Evolutionary conservation across 2,888 invertebrate genomes (phyloP).

Genomic region (Chromoteleia sp.): DNA sequence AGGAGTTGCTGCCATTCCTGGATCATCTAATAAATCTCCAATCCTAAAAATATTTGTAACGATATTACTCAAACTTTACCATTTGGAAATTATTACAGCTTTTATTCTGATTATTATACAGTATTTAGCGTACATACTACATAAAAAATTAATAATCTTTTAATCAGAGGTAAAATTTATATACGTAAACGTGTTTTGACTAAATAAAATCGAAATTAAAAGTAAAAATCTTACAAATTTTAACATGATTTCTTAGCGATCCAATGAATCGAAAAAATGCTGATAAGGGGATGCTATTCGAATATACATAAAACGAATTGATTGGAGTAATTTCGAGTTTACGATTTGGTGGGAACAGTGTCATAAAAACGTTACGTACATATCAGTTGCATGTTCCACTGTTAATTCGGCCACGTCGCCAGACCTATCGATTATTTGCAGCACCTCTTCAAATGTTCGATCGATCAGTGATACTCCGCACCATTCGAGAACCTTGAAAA

Average conservation of each 20-base stretch:
- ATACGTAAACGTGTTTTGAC: too few species aligned
- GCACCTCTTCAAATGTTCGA: slow-evolving; percentile 97
- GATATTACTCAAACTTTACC: too few species aligned
- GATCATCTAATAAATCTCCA: slow-evolving; percentile 88
- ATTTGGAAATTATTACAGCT: too few species aligned
- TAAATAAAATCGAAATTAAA: too few species aligned
- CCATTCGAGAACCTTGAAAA: slow-evolving; percentile 93
- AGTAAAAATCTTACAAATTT: too few species aligned
- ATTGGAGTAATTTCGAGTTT: slow-evolving; percentile 41
- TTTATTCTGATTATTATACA: too few species aligned
- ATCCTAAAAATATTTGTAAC: slow-evolving; percentile 82
- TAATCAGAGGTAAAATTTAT: too few species aligned
- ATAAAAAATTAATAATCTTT: too few species aligned
- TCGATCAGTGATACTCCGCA: slow-evolving; percentile 94
- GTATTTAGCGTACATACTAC: too few species aligned
- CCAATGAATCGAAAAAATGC: slow-evolving; percentile 9
- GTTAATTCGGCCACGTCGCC: slow-evolving; percentile 94
- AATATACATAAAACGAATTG: slow-evolving; percentile 25
- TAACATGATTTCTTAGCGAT: slow-evolving; percentile 17
- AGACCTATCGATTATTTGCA: slow-evolving; percentile 94
- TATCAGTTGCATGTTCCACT: slow-evolving; percentile 92
- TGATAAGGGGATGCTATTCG: slow-evolving; percentile 34
- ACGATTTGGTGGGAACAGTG: slow-evolving; percentile 46
- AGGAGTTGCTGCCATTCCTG: slow-evolving; percentile 81
- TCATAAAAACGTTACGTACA: slow-evolving; percentile 82